phyloP scores from a whole-genome alignment of 1,140 invertebrate species.

The Stenopsyche tienmushanensis region DNA sequence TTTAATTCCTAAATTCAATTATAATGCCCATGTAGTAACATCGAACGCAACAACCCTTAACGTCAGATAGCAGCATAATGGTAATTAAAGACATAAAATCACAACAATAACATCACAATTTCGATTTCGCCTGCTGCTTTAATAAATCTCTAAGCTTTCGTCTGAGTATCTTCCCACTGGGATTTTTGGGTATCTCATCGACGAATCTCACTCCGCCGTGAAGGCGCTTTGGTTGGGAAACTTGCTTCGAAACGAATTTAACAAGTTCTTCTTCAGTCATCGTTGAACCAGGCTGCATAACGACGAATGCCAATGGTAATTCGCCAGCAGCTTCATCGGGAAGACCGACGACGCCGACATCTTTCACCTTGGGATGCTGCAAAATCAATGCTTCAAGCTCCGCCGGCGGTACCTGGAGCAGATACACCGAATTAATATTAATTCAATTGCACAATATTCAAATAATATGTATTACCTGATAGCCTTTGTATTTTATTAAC shows the following conservation, averaged over 20 bases:
- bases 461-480: conserved; percentile 60
- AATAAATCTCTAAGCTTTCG: conserved; percentile 53
- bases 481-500: conserved; percentile 77
- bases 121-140: neutral
- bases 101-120: conserved; percentile 6
- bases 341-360: conserved; percentile 77
- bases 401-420: conserved; percentile 69
- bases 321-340: conserved; percentile 67
- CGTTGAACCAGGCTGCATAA: conserved; percentile 52
- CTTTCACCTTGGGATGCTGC: conserved; percentile 64
- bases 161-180: conserved; percentile 68
- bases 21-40: too few species aligned
- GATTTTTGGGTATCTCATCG: conserved; percentile 65
- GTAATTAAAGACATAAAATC: too few species aligned
- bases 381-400: conserved; percentile 77
- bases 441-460: neutral
- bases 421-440: neutral
- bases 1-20: too few species aligned
- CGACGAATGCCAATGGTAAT: conserved; percentile 66
- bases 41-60: too few species aligned
- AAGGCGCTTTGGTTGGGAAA: conserved; percentile 60
- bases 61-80: too few species aligned
- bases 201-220: conserved; percentile 67
- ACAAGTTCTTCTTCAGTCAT: conserved; percentile 56
- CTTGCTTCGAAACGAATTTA: conserved; percentile 55